A percentile compares a stretch with the other conserved stretches of the same genome.
Evolutionary conservation across 2,113 vertebrate species (phyloP).

Genomic region (Henicopernis longicauda): DNA sequence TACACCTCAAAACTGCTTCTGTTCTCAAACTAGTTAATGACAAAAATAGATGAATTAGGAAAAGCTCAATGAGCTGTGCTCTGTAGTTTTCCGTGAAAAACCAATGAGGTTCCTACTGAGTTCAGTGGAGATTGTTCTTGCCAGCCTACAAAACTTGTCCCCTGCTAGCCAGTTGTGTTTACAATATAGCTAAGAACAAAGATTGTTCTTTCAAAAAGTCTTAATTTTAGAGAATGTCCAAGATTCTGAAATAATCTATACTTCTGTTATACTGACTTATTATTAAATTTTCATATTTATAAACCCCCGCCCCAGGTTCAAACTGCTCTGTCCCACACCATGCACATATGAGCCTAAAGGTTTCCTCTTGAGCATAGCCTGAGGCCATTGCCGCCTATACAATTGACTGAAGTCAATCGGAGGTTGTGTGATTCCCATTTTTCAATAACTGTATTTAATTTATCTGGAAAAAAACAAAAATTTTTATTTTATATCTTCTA

Average conservation of each 20-base stretch:
- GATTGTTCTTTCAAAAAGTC: not conserved
- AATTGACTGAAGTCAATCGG: not conserved
- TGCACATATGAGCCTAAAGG: not conserved
- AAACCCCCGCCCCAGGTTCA: not conserved
- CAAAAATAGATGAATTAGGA: not conserved
- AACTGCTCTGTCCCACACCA: not conserved
- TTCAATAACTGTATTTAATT: not conserved
- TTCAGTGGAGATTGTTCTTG: not conserved
- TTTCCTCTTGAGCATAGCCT: not conserved
- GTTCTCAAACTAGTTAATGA: not conserved
- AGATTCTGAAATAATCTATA: not conserved
- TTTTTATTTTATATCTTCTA: not conserved
- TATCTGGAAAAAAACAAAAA: not conserved
- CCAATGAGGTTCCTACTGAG: not conserved
- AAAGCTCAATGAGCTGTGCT: not conserved
- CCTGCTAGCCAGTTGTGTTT: not conserved
- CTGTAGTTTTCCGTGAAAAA: not conserved
- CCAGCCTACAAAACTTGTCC: not conserved
- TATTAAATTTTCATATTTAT: not conserved
- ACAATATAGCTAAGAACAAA: not conserved
- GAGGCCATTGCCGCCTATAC: not conserved
- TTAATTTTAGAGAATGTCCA: not conserved
- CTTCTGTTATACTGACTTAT: not conserved
- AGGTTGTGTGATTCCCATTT: not conserved
- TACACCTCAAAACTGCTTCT: not conserved